phyloP scores from a whole-genome alignment of 2,888 invertebrate species.

The Amiota minor region DNA sequence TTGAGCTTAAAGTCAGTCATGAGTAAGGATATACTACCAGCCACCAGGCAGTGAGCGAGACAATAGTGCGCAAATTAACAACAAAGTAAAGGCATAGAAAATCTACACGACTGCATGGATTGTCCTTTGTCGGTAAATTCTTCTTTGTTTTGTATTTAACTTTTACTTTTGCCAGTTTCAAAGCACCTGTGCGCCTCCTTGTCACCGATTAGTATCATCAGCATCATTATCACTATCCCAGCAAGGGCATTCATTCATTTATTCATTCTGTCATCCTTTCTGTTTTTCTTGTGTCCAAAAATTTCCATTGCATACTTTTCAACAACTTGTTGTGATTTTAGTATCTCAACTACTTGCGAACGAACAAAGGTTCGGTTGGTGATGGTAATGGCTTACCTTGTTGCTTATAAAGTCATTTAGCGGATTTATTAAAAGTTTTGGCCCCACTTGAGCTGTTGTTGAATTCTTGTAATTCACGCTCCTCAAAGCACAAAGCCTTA shows the following conservation, averaged over 20 bases:
- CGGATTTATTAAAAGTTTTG: conserved; percentile 64
- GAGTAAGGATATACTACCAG: conserved; percentile 22
- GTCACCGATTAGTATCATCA: no score
- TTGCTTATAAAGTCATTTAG: conserved; percentile 64
- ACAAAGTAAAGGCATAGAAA: conserved; percentile 49
- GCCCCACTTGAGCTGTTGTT: neutral
- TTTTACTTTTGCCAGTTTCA: no score
- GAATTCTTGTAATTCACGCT: no score
- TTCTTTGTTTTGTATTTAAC: no score
- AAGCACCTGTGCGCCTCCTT: no score
- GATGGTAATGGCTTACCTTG: conserved; percentile 34
- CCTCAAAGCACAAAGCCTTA: no score
- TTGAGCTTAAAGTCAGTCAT: conserved; percentile 25
- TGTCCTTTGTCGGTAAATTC: no score
- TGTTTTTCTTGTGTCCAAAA: no score
- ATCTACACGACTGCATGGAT: neutral
- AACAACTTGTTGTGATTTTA: neutral
- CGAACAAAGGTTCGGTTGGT: no score
- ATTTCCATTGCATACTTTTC: neutral
- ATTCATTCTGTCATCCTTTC: no score
- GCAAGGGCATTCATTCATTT: no score
- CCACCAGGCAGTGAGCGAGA: conserved; percentile 35
- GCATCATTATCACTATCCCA: no score
- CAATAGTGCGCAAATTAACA: conserved; percentile 68
- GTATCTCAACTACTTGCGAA: neutral